A percentile compares a stretch with the other conserved stretches of the same genome.
Evolutionary conservation across 1,140 invertebrate species (phyloP).

Genomic region (Dermatophagoides farinae): DNA sequence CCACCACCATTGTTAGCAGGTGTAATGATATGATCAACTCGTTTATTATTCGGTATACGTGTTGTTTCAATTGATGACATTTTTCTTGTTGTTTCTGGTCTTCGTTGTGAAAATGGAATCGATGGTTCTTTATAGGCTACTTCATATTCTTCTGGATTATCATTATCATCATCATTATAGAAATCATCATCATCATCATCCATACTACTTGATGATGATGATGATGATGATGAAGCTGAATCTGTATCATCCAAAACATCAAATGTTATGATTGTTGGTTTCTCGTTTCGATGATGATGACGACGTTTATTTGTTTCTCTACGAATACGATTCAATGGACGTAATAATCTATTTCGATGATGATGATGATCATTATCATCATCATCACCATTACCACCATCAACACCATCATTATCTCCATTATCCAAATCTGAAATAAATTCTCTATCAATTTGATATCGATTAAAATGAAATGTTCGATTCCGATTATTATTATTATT

Average conservation of each 20-base stretch:
- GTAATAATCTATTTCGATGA: no score
- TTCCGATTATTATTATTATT: not conserved
- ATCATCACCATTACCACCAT: not conserved
- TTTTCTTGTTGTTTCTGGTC: not conserved
- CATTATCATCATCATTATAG: not conserved
- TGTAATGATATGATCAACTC: not conserved
- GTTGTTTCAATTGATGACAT: not conserved
- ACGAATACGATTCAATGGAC: not conserved
- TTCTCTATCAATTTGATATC: not conserved
- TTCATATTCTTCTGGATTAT: not conserved
- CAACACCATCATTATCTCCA: not conserved
- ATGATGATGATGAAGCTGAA: not conserved
- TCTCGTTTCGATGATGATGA: not conserved
- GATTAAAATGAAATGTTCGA: not conserved
- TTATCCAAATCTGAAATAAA: not conserved
- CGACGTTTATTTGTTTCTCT: not conserved
- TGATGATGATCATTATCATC: not conserved
- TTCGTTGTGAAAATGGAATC: not conserved
- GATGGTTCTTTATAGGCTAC: not conserved
- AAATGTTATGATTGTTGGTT: not conserved
- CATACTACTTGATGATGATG: no score
- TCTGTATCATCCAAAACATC: not conserved
- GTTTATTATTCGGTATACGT: not conserved
- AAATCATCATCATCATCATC: not conserved
- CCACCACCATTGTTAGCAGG: not conserved